Evolutionary conservation across 1,140 invertebrate genomes (phyloP).

Genomic region (Neodiprion pinetum): DNA sequence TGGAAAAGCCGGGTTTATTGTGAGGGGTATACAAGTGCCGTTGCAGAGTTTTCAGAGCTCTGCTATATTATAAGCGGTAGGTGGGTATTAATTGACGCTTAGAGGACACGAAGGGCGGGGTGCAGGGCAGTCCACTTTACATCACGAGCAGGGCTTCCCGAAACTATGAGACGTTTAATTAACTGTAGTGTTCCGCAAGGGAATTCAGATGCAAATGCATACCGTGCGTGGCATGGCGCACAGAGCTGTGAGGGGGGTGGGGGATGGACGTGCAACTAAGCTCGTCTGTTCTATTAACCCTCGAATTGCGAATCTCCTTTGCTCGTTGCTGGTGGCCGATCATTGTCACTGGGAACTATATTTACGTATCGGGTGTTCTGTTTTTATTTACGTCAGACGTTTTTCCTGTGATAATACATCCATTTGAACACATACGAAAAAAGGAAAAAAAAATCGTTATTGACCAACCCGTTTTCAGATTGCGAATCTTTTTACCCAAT

Average conservation of each 20-base stretch:
- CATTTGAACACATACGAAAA: too few species aligned
- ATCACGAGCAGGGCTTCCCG: conserved; percentile 41
- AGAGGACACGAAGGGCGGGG: background rate
- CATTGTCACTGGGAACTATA: background rate
- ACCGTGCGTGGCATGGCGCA: conserved; percentile 27
- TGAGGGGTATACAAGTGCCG: background rate
- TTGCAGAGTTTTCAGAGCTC: background rate
- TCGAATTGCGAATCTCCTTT: background rate
- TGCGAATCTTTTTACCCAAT: too few species aligned
- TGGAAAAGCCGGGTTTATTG: background rate
- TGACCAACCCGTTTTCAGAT: too few species aligned
- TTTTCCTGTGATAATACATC: too few species aligned
- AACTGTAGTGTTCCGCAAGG: conserved; percentile 37
- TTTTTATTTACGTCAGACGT: too few species aligned
- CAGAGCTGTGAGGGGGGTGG: background rate
- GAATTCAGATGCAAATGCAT: conserved; percentile 48
- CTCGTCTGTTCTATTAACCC: conserved; percentile 20
- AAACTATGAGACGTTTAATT: conserved; percentile 57
- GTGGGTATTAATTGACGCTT: background rate
- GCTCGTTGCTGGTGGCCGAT: background rate
- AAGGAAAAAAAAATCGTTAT: too few species aligned
- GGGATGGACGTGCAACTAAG: conserved; percentile 32
- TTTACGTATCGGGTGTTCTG: too few species aligned
- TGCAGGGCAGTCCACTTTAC: conserved; percentile 42
- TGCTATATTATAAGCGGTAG: background rate